Conservation (phyloP, 1,140 invertebrate species). For the Dendroctonus ponderosae region DNA sequence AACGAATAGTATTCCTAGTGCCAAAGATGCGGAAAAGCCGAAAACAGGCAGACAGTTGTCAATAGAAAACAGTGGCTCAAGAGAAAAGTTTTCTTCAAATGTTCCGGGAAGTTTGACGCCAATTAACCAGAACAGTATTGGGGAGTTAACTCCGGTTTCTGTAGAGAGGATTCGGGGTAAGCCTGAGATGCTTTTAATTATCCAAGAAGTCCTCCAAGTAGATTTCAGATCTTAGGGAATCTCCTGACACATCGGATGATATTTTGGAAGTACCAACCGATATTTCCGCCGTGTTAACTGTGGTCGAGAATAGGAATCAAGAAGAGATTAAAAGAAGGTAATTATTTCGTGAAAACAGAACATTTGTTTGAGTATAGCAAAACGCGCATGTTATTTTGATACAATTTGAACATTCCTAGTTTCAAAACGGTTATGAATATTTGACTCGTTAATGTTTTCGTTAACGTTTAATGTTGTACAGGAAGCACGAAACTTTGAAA, state of each 20-base stretch:
- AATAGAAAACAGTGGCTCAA: slow-evolving; percentile 45
- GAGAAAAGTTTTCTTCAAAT: slow-evolving; percentile 42
- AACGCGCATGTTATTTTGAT: neutral
- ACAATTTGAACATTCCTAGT: no score
- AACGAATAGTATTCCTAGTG: no score
- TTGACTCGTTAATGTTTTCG: no score
- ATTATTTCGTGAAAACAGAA: neutral
- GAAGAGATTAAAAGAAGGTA: slow-evolving; percentile 42
- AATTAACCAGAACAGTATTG: slow-evolving; percentile 51
- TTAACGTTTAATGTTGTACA: no score
- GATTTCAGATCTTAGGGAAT: slow-evolving; percentile 37
- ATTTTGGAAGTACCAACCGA: slow-evolving; percentile 48
- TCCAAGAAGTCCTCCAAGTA: neutral
- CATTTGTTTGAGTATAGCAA: no score
- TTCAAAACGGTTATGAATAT: no score
- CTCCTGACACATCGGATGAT: slow-evolving; percentile 40
- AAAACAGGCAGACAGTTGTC: slow-evolving; percentile 40
- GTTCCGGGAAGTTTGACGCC: slow-evolving; percentile 52
- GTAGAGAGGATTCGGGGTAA: slow-evolving; percentile 40
- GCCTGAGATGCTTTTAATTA: slow-evolving; percentile 2
- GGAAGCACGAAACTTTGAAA: no score
- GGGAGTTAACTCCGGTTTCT: slow-evolving; percentile 55
- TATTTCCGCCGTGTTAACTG: slow-evolving; percentile 47
- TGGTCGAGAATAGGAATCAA: slow-evolving; percentile 46
- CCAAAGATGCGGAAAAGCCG: slow-evolving; percentile 8